Base-by-base conservation (phyloP, 2,888 invertebrate species). In the Phragmatobia fuliginosa region DNA sequence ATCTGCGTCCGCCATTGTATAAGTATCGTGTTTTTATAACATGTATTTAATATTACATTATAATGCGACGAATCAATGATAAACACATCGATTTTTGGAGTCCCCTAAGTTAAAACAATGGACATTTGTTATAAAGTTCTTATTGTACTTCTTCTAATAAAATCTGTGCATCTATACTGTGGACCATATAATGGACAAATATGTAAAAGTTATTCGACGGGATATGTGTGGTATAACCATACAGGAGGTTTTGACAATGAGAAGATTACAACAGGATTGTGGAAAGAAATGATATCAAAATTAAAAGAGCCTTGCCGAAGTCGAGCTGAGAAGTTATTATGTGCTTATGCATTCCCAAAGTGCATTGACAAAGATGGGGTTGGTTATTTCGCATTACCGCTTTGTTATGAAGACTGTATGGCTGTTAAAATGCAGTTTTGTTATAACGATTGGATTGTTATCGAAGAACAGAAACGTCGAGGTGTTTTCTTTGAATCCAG, bases 391-490 rank as follows among this genome's bases (percentile, higher is more conserved):
- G 97, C 96, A 66, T 94, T 98, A 72, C 98, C 98, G 7, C 94
- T 99, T 8, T 99, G 99, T 92, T 97, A 98, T 87, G 99, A 99
- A 95, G 99, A 99, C 89, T 99, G 99, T 89, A 96, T 98, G 88
- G 99, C 99, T 67, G 97, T 98, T 36, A 97, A 97, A 88, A 97
- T 97, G 90, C 96, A 98, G 86, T 98, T 98, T 92, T 99, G 99
- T 92, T 98, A 98, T 90, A 98, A 97, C 87, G 98, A 99, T 88
- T 99, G 99, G 99, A 97, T 98, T 33, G 94, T 98, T 70, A 97
- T 99, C 69, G 98, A 98, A 91, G 98, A 98, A 85, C 97, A 98
- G 88, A 98, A 98, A 88, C 96, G 96, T 72, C 96, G 97, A 73
- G 97, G 97, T 61, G 97, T 98, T 73, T 97, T 95, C 88, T 97